Conservation (phyloP, 2,113 vertebrate genomes). For the Onychorhynchus coronatus region DNA sequence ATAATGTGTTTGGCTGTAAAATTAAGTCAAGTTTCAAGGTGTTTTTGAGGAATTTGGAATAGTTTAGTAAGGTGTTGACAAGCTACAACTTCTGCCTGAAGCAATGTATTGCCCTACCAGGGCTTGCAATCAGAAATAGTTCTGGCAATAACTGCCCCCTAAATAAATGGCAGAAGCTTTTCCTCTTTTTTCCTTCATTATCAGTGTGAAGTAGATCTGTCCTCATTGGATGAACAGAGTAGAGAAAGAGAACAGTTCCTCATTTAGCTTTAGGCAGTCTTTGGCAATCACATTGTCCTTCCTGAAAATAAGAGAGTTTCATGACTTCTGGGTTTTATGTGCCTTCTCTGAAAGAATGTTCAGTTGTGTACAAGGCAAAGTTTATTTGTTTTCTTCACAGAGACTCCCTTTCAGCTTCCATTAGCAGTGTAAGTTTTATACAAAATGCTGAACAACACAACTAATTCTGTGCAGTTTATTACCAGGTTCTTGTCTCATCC, state of each 20-base stretch:
- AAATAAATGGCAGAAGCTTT: not conserved
- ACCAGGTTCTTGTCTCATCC: not conserved
- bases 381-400: not conserved
- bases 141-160: not conserved
- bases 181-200: not conserved
- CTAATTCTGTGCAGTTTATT: not conserved
- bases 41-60: not conserved
- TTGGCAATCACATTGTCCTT: not conserved
- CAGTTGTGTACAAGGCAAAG: not conserved
- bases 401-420: not conserved
- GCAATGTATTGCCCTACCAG: not conserved
- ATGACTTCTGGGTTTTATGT: not conserved
- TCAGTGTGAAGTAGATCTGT: not conserved
- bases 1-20: not conserved
- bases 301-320: not conserved
- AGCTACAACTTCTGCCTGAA: not conserved
- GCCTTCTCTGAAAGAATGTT: not conserved
- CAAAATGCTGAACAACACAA: not conserved
- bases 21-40: not conserved
- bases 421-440: not conserved
- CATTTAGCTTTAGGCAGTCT: not conserved
- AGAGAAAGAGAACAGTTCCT: not conserved
- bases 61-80: not conserved
- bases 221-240: not conserved
- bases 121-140: not conserved